phyloP scores from a whole-genome alignment of 2,888 invertebrate species.

The Metellina segmentata region DNA sequence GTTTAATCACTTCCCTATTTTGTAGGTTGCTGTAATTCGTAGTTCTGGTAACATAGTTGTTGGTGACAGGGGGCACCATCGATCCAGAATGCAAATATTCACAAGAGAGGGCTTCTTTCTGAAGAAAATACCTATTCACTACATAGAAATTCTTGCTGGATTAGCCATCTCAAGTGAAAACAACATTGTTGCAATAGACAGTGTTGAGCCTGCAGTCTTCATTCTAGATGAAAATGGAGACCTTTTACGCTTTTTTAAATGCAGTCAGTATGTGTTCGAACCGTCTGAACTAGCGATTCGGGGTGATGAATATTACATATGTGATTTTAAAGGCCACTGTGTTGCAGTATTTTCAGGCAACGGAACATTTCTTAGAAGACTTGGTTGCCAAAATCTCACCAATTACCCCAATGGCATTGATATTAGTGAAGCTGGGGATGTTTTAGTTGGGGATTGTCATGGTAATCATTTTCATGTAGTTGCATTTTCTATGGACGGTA shows the following conservation, averaged over 20 bases:
- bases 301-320: slow-evolving; percentile 90
- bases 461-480: slow-evolving; percentile 98
- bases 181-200: slow-evolving; percentile 97
- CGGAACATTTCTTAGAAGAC: slow-evolving; percentile 93
- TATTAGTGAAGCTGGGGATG: slow-evolving; percentile 97
- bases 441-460: slow-evolving; percentile 97
- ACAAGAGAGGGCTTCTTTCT: slow-evolving; percentile 96
- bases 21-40: slow-evolving; percentile 85
- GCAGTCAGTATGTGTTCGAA: slow-evolving; percentile 98
- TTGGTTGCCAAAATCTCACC: slow-evolving; percentile 96
- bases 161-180: slow-evolving; percentile 95
- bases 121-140: slow-evolving; percentile 93
- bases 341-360: slow-evolving; percentile 98
- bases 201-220: slow-evolving; percentile 97
- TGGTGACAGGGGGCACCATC: slow-evolving; percentile 97
- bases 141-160: slow-evolving; percentile 88
- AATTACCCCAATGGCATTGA: slow-evolving; percentile 99
- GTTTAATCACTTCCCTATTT: neutral
- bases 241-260: slow-evolving; percentile 97
- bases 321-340: slow-evolving; percentile 98
- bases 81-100: slow-evolving; percentile 98
- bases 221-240: slow-evolving; percentile 95
- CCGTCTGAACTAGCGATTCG: slow-evolving; percentile 98
- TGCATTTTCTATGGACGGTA: slow-evolving; percentile 90
- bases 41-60: slow-evolving; percentile 93